Conservation (phyloP, 2,888 invertebrate species). For the Nemotelus nigrinus region DNA sequence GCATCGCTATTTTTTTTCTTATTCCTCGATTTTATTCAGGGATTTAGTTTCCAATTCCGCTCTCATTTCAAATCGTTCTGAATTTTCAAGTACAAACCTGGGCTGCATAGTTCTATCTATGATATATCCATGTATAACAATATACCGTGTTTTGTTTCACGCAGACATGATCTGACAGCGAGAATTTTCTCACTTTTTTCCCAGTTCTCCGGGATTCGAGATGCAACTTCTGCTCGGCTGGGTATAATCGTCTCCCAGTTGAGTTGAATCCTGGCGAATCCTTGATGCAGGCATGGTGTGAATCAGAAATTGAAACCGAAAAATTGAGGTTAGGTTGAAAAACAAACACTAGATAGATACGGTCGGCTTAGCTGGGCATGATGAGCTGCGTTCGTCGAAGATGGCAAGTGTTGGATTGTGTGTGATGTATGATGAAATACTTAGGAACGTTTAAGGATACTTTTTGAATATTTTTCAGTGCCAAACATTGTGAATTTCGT, state of each 20-base stretch:
- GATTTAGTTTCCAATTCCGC: conserved; percentile 47
- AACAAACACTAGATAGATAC: conserved; percentile 12
- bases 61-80: conserved; percentile 45
- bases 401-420: no score
- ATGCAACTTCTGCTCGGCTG: background rate
- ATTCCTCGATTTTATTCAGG: conserved; percentile 39
- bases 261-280: background rate
- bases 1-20: background rate
- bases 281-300: conserved; percentile 7
- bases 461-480: no score
- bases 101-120: background rate
- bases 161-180: conserved; percentile 46
- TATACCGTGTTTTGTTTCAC: conserved; percentile 21
- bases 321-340: conserved; percentile 5
- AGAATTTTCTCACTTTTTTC: conserved; percentile 47
- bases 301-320: conserved; percentile 25
- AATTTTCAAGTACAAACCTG: conserved; percentile 46
- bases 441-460: no score
- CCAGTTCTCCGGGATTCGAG: background rate
- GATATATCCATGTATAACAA: background rate
- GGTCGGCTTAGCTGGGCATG: no score
- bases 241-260: background rate
- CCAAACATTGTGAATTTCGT: no score
- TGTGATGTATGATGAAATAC: no score
- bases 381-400: no score